Evolutionary conservation across 2,797 vertebrate genomes (phyloP).

Genomic region (Enteromius radiatus): DNA sequence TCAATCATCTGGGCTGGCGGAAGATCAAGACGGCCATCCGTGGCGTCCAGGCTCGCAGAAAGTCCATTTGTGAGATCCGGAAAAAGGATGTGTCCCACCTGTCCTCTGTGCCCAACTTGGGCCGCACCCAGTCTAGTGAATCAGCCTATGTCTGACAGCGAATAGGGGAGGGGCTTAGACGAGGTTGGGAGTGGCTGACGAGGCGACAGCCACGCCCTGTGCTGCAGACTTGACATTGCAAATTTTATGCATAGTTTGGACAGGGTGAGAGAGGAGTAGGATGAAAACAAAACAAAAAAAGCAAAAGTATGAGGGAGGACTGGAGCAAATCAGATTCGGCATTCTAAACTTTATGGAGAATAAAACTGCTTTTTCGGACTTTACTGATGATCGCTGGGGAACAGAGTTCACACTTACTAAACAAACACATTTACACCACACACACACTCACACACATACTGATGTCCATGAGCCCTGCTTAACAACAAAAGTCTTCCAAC

Average conservation of each 20-base stretch:
- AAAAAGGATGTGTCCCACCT: slow-evolving; percentile 84
- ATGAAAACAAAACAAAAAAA: slow-evolving; percentile 16
- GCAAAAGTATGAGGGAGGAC: neutral
- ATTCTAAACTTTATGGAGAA: slow-evolving; percentile 18
- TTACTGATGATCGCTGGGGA: neutral
- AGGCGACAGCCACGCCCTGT: slow-evolving; percentile 45
- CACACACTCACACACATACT: slow-evolving; percentile 19
- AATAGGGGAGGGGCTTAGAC: slow-evolving; percentile 64
- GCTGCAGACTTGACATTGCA: slow-evolving; percentile 50
- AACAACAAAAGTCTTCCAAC: slow-evolving; percentile 42
- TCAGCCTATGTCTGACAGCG: slow-evolving; percentile 88
- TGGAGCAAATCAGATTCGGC: slow-evolving; percentile 9
- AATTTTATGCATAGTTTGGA: slow-evolving; percentile 38
- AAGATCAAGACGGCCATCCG: slow-evolving; percentile 86
- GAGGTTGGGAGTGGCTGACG: slow-evolving; percentile 56
- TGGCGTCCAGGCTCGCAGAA: slow-evolving; percentile 84
- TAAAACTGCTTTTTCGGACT: slow-evolving; percentile 17
- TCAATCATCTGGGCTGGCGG: slow-evolving; percentile 91
- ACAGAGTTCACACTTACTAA: neutral
- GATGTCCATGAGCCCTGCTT: slow-evolving; percentile 37
- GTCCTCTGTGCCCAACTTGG: slow-evolving; percentile 81
- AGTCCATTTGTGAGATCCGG: slow-evolving; percentile 82
- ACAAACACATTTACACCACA: slow-evolving; percentile 18
- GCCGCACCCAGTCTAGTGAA: slow-evolving; percentile 89
- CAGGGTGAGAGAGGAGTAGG: slow-evolving; percentile 20